Evolutionary conservation across 2,797 vertebrate species (phyloP), one percentile per base, ranked within the genome.

Genomic region (Columba guinea): DNA sequence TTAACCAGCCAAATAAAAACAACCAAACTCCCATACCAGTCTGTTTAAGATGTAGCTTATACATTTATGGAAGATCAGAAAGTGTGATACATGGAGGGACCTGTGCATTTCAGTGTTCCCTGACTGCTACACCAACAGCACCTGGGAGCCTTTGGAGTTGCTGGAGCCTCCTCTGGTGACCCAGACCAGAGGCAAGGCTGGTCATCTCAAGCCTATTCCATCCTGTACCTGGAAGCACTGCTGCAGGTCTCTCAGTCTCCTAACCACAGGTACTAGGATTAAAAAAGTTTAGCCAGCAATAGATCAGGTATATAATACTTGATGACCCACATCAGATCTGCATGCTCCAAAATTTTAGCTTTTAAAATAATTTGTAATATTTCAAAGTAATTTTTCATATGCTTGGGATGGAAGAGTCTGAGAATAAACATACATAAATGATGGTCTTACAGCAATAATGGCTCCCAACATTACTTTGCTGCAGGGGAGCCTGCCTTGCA

Each of bases 11-110:
- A 81, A 44, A 52, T n/a, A 56, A 63, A 81, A 69, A 0, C 23
- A 59, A 8, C 11, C 13, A 17, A 7, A 21, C 26, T 44, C 4
- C 5, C 6, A 5, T 3, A 2, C 51, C 3, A 2, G 20, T 16
- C 30, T 67, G 11, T 64, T 83, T 35, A 81, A 78, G 44, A 35
- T 10, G 7, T 23, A 32, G 15, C 27, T 73, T 28, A 30, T 37
- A 60, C 4, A 4, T 46, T 73, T 60, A 34, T n/a, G 14, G n/a
- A 15, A 76, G 71, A 24, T 44, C 46, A 20, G 35, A 34, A 67
- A 32, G 15, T 4, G 34, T 44, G 52, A 28, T 0, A 5, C 12
- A 21, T 14, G 8, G 3, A 64, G 37, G 17, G 9, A 73, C 17
- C 5, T n/a, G 18, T 56, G 30, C 6, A 30, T 14, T n/a, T 63